Evolutionary conservation across 2,888 invertebrate genomes (phyloP).

Genomic region (Ennomos erosarius): DNA sequence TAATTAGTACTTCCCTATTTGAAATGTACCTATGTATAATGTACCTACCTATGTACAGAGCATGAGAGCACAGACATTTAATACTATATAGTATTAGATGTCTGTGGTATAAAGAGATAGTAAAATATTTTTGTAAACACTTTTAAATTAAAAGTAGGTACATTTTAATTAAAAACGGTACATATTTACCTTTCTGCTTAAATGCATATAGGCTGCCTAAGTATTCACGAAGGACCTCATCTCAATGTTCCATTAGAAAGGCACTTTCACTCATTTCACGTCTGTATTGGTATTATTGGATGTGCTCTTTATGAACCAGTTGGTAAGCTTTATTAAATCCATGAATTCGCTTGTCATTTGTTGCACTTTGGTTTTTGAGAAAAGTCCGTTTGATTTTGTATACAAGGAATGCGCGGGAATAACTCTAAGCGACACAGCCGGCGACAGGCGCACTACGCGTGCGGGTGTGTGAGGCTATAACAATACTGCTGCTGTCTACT

Average conservation of each 20-base stretch:
- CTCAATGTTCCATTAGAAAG: slow-evolving; percentile 69
- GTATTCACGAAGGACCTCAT: slow-evolving; percentile 75
- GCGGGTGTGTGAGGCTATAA: slow-evolving; percentile 38
- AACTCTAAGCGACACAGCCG: neutral
- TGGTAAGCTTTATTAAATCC: slow-evolving; percentile 42
- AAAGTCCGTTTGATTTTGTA: slow-evolving; percentile 24
- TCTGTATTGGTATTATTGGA: slow-evolving; percentile 41
- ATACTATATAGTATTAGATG: too few relatives aligned
- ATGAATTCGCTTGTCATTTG: slow-evolving; percentile 37
- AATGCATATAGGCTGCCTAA: slow-evolving; percentile 72
- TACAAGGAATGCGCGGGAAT: slow-evolving; percentile 23
- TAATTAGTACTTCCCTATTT: too few relatives aligned
- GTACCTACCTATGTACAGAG: too few relatives aligned
- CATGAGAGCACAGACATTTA: too few relatives aligned
- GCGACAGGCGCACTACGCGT: slow-evolving; percentile 27
- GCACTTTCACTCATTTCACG: slow-evolving; percentile 73
- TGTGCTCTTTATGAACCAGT: slow-evolving; percentile 23
- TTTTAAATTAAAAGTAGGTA: too few relatives aligned
- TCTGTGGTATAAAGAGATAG: too few relatives aligned
- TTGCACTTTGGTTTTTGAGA: slow-evolving; percentile 15
- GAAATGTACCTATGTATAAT: too few relatives aligned
- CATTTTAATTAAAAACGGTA: neutral
- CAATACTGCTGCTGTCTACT: too few relatives aligned
- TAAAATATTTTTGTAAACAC: neutral
- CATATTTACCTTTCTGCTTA: slow-evolving; percentile 68